Evolutionary conservation across 1,140 invertebrate species (phyloP), one percentile per base, ranked within the genome.

Genomic region (Ganaspis sp.): DNA sequence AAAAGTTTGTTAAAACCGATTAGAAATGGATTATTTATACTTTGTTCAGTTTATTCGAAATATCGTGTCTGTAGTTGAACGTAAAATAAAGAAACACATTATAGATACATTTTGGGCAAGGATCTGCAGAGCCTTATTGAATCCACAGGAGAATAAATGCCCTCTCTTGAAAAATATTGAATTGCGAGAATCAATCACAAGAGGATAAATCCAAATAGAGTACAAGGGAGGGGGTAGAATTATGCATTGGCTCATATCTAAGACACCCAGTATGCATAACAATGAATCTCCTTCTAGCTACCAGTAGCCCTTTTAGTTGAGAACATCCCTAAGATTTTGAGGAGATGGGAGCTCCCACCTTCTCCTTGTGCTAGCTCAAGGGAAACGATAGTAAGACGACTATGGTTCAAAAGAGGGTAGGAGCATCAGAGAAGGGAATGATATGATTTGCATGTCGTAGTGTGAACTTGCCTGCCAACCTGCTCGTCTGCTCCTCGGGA

Each of bases 391-490:
- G 45, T 75, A 77, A 79, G 78, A 79, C 19, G 42, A 42, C 58
- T 34, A 34, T 34, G 29, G 37, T 58, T 71, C 70, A 73, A 75
- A 80, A 75, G 76, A 53, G 77, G 54, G 70, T 74, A 69, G 38
- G 75, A 73, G 73, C 40, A 54, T 29, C 54, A 8, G 71, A 29
- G 58, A 69, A 19, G 82, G 80, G 83, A 86, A 83, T 81, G 86
- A 87, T 88, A 87, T 80, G 87, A 90, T 90, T 90, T 90, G 87
- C 89, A 90, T 90, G 84, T 87, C 82, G 82, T 75, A 75, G 76
- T 74, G 71, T 76, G 83, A 86, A 80, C 81, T 78, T 76, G 79
- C 49, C 74, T 81, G 81, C 77, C 83, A 83, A 78, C 80, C 80
- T 76, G 70, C 76, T 81, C 72, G 79, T 84, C 75, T 81, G 79